A percentile compares a stretch with the other conserved stretches of the same genome.
phyloP scores from a whole-genome alignment of 1,140 invertebrate species.

The Penaeus vannamei region DNA sequence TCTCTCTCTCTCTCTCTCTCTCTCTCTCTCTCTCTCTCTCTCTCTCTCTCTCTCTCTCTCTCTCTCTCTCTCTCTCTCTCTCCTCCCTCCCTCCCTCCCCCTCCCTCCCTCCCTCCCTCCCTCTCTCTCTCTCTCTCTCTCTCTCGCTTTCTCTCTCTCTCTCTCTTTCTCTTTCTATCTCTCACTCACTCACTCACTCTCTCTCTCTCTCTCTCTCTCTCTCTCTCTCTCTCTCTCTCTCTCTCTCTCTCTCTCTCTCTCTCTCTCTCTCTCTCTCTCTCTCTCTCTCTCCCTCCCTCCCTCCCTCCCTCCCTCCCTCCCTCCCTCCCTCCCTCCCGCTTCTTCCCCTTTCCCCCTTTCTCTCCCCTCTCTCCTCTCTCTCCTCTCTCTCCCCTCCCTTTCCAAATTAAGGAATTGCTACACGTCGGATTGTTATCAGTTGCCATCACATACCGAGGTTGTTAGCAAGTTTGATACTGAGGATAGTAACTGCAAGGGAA shows the following conservation, averaged over 20 bases:
- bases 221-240: not conserved
- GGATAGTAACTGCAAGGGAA: too few relatives aligned
- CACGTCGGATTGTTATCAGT: too few relatives aligned
- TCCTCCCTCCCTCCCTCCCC: too few relatives aligned
- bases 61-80: not conserved
- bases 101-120: not conserved
- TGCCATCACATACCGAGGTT: too few relatives aligned
- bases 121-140: too few relatives aligned
- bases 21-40: too few relatives aligned
- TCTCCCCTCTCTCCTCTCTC: not conserved
- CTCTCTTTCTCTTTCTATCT: not conserved
- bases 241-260: not conserved
- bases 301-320: not conserved
- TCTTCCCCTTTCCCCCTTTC: not conserved
- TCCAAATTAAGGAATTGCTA: too few relatives aligned
- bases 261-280: too few relatives aligned
- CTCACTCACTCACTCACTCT: not conserved
- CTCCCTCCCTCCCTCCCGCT: not conserved
- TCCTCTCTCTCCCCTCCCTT: too few relatives aligned
- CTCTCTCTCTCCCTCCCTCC: too few relatives aligned
- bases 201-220: not conserved
- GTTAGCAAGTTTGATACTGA: too few relatives aligned
- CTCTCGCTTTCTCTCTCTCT: too few relatives aligned
- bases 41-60: not conserved
- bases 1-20: not conserved